Evolutionary conservation across 2,113 vertebrate genomes (phyloP).

Genomic region (Lampris megalopsis): DNA sequence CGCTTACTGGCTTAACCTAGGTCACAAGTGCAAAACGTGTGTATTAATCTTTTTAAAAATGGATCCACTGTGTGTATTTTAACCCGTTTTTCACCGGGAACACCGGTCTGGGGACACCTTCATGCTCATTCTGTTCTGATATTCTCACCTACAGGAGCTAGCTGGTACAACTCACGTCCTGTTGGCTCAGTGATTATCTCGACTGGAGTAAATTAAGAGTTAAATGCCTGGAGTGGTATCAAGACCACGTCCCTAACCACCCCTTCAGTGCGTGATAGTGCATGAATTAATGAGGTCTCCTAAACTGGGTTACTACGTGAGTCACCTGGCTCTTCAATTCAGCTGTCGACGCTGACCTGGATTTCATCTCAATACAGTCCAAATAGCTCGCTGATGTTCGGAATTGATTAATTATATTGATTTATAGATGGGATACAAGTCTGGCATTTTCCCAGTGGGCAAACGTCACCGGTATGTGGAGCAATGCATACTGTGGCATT

Average conservation of each 20-base stretch:
- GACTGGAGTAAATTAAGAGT: not conserved
- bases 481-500: constrained; percentile 25
- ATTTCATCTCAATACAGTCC: constrained; percentile 25
- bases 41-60: too few species aligned
- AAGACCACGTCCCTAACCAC: not conserved
- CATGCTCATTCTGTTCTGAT: too few species aligned
- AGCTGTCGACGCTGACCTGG: constrained; percentile 5
- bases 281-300: constrained; percentile 21
- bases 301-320: constrained; percentile 36
- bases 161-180: too few species aligned
- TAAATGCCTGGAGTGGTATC: constrained; percentile 23
- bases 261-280: not conserved
- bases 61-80: too few species aligned
- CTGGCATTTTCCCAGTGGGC: constrained; percentile 34
- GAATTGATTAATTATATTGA: constrained; percentile 42
- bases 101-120: too few species aligned
- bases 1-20: too few species aligned
- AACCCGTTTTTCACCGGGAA: too few species aligned
- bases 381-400: constrained; percentile 21
- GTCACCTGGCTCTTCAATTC: constrained; percentile 22
- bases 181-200: too few species aligned
- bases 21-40: too few species aligned
- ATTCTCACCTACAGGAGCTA: too few species aligned
- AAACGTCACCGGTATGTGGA: constrained; percentile 12
- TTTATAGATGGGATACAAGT: constrained; percentile 35